Base-by-base conservation (phyloP, 2,888 invertebrate species). In the Erpobdella octoculata region DNA sequence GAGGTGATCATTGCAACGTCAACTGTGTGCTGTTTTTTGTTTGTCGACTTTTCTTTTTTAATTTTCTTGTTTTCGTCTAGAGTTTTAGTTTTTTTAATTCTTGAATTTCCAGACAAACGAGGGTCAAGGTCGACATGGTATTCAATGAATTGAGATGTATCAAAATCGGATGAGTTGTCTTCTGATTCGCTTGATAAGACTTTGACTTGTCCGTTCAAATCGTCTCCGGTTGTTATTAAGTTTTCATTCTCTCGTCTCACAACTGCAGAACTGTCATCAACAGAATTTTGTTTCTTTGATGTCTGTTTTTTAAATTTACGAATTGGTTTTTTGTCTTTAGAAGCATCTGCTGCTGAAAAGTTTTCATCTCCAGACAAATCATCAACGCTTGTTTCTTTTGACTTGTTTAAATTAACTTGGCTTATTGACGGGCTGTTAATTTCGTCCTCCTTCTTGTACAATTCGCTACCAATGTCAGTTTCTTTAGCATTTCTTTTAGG, bases 381-480 rank as follows among this genome's bases (percentile, higher is more conserved):
- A 25, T 67, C 67, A 38, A 67, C 67, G 31, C 46, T 67, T 21
- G 67, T 67, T 35, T 67, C 67, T 28, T 25, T 67, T 15, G 67
- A 67, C 31, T 31, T 67, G 46, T 67, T 67, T 48, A 67, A 67
- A 1, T 28, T 6, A 9, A n/a, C n/a, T n/a, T n/a, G n/a, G n/a
- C n/a, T n/a, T n/a, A n/a, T n/a, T n/a, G n/a, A n/a, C n/a, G n/a
- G n/a, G n/a, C n/a, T n/a, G n/a, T 62, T 25, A 6, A 28, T 31
- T 62, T 8, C 33, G 18, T 62, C 31, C 31, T 6, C 8, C 33
- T 31, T 28, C 62, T 62, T 62, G 8, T 62, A 18, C 33, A n/a
- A 9, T 15, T n/a, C 12, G 15, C 9, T 25, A n/a, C 12, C 21
- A 59, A n/a, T 67, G 21, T 41, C 36, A 21, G 15, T 31, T 31